A percentile compares a stretch with the other conserved stretches of the same genome.
These are phyloP conservation scores for Heliocidaris tuberculata DNA, from an alignment of 35 echinoderm and acorn worm species.

Conservation along the genomic window DNA sequence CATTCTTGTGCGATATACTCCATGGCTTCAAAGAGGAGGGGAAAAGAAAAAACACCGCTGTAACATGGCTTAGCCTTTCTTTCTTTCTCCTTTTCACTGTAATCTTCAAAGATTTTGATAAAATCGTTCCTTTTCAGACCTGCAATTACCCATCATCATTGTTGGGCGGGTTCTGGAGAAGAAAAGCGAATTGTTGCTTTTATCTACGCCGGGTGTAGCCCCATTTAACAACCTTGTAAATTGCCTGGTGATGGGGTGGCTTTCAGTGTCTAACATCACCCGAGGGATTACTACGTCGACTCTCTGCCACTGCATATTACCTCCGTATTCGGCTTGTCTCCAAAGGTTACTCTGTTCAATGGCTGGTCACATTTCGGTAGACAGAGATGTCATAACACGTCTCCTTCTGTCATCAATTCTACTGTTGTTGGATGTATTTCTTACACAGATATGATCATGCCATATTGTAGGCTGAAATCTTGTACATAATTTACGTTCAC, in stretches of 20 bases:
- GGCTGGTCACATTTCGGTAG: not conserved
- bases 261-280: not conserved
- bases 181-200: constrained; percentile 15
- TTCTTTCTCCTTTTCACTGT: not conserved
- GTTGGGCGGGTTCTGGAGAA: constrained; percentile 30
- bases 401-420: too few species aligned
- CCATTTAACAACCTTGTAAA: constrained; percentile 30
- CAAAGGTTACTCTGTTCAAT: not conserved
- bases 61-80: not conserved
- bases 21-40: not conserved
- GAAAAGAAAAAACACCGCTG: not conserved
- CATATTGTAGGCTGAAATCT: too few species aligned
- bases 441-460: too few species aligned
- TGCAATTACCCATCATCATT: constrained; percentile 49
- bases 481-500: too few species aligned
- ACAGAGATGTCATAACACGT: not conserved
- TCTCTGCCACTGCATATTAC: not conserved
- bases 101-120: constrained; percentile 25
- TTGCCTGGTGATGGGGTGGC: not conserved
- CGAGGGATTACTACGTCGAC: not conserved
- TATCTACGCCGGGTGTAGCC: constrained; percentile 5
- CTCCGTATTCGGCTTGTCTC: not conserved
- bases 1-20: not conserved
- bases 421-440: too few species aligned
- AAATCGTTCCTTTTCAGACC: not conserved